Evolutionary conservation across 2,113 vertebrate species (phyloP).

Genomic region (Nestor notabilis): DNA sequence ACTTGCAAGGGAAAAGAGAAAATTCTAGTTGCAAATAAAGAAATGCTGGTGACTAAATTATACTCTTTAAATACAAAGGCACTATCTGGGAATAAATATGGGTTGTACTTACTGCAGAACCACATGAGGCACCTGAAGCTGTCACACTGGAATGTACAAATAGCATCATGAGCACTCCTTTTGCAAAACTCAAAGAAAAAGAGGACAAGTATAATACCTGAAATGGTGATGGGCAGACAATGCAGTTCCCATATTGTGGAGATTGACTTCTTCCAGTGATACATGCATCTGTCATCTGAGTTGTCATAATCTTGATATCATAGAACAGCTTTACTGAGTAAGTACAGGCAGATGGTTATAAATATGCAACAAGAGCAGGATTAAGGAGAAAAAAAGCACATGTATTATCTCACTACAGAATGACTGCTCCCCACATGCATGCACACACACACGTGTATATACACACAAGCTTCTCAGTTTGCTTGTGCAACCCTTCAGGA

Average conservation of each 20-base stretch:
- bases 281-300: background rate
- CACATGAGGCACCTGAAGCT: background rate
- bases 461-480: background rate
- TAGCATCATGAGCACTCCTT: background rate
- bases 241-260: background rate
- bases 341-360: background rate
- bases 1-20: background rate
- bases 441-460: rapidly evolving
- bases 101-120: background rate
- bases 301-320: background rate
- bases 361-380: background rate
- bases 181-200: background rate
- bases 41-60: background rate
- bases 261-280: background rate
- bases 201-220: background rate
- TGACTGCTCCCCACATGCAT: background rate
- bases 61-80: background rate
- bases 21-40: background rate
- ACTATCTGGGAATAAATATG: background rate
- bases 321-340: background rate
- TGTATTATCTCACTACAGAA: background rate
- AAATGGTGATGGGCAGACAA: background rate
- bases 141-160: background rate
- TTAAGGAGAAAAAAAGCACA: background rate
- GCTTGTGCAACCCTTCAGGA: background rate